These are phyloP conservation scores for Ranitomeya imitator DNA, from an alignment of 2,113 vertebrate species.

Conservation along the genomic window DNA sequence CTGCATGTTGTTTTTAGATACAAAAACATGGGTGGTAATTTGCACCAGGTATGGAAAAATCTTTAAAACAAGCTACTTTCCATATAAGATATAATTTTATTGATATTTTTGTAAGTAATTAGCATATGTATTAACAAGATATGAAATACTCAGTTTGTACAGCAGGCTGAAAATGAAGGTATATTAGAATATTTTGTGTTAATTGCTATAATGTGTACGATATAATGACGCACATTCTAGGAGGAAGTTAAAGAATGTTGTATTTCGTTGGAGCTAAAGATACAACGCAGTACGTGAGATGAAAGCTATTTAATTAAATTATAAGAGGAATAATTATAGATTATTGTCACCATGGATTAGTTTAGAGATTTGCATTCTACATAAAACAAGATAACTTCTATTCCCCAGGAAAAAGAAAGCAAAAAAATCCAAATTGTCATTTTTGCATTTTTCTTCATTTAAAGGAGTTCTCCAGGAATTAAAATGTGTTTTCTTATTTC, in stretches of 20 bases:
- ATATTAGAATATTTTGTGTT: not conserved
- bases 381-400: not conserved
- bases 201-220: conserved; percentile 5
- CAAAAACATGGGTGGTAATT: not conserved
- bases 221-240: conserved; percentile 6
- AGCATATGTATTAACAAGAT: conserved; percentile 21
- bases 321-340: conserved; percentile 11
- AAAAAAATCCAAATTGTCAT: not conserved
- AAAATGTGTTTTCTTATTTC: not conserved
- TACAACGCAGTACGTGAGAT: not conserved
- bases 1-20: not conserved
- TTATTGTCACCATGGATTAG: conserved; percentile 7
- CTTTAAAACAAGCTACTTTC: not conserved
- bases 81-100: not conserved
- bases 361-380: not conserved
- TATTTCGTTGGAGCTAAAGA: not conserved
- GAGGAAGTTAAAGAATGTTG: conserved; percentile 5
- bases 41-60: not conserved
- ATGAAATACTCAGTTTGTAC: not conserved
- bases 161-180: not conserved
- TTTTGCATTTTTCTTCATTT: not conserved
- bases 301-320: not conserved
- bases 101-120: not conserved
- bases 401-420: not conserved
- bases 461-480: not conserved